Percentiles rank a stretch among this genome's conserved stretches.
These are phyloP conservation scores for Catamblyrhynchus diadema DNA, from an alignment of 2,797 vertebrate genomes.

Conservation along the genomic window DNA sequence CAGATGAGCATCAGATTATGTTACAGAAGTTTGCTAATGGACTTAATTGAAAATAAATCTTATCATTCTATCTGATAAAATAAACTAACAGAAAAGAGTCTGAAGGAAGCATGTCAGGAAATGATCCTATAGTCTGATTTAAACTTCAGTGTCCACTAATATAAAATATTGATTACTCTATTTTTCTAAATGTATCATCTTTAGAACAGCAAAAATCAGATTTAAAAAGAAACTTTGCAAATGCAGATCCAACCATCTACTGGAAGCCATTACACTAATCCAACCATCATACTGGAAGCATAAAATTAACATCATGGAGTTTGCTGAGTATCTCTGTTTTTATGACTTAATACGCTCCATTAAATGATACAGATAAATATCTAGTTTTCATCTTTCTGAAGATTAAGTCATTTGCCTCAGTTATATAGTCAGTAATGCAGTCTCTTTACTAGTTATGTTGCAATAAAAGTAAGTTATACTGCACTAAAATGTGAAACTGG, in stretches of 20 bases:
- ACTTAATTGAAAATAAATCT: neutral
- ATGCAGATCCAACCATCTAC: neutral
- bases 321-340: neutral
- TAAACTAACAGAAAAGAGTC: neutral
- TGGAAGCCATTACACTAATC: neutral
- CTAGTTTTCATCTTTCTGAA: neutral
- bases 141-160: neutral
- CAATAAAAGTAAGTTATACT: neutral
- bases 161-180: neutral
- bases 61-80: neutral
- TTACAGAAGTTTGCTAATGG: neutral
- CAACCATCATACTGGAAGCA: neutral
- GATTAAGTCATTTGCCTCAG: neutral
- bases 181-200: neutral
- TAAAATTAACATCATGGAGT: neutral
- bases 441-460: neutral
- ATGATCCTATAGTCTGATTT: neutral
- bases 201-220: neutral
- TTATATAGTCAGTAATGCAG: neutral
- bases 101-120: neutral
- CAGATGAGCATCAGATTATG: neutral
- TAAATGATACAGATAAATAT: conserved; percentile 15
- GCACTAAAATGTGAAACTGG: neutral
- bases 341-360: neutral
- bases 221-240: neutral